phyloP scores from a whole-genome alignment of 1,140 invertebrate species.

The Zaprionus inermis region DNA sequence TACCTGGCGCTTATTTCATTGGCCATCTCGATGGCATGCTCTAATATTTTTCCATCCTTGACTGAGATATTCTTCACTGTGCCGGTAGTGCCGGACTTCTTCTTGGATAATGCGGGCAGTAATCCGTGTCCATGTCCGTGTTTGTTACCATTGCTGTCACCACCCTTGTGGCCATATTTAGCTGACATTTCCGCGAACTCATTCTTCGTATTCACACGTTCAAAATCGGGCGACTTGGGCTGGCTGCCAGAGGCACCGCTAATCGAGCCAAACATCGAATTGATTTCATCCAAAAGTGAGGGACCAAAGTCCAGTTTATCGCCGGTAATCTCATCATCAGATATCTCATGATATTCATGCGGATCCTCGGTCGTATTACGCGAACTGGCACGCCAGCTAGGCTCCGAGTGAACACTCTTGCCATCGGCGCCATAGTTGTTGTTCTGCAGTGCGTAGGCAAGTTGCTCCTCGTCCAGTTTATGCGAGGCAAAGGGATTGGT shows the following conservation, averaged over 20 bases:
- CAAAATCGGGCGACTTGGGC: conserved; percentile 86
- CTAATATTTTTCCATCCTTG: conserved; percentile 95
- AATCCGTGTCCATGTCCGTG: conserved; percentile 63
- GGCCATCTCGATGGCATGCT: conserved; percentile 96
- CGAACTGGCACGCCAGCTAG: conserved; percentile 52
- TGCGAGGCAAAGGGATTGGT: conserved; percentile 79
- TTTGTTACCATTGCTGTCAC: conserved; percentile 73
- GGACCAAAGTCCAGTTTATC: conserved; percentile 94
- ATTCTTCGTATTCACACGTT: conserved; percentile 86
- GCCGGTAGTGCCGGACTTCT: conserved; percentile 90
- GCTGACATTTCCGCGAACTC: conserved; percentile 90
- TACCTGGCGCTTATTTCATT: conserved; percentile 94
- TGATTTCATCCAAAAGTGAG: conserved; percentile 97
- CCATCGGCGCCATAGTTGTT: conserved; percentile 73
- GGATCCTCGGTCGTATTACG: conserved; percentile 82
- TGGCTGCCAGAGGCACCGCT: conserved; percentile 61
- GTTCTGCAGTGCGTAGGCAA: conserved; percentile 73
- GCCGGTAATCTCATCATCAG: conserved; percentile 90
- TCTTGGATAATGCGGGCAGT: conserved; percentile 82
- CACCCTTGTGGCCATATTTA: conserved; percentile 78
- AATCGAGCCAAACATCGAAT: conserved; percentile 94
- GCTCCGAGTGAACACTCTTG: conserved; percentile 58
- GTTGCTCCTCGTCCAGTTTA: conserved; percentile 65
- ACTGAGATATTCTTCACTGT: conserved; percentile 97
- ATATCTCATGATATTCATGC: conserved; percentile 97